phyloP scores from a whole-genome alignment of 2,113 vertebrate species.

The Etheostoma spectabile region DNA sequence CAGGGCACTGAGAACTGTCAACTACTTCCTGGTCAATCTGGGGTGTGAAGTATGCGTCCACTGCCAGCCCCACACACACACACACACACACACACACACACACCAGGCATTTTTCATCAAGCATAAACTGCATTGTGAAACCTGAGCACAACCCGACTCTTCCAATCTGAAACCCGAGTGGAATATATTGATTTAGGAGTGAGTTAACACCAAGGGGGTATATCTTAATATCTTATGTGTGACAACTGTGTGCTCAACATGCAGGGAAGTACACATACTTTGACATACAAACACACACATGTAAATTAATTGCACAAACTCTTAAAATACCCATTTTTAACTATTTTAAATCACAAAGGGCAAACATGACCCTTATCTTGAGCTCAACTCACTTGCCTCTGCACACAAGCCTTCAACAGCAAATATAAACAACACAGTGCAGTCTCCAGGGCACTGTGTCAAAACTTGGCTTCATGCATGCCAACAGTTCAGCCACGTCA shows the following conservation, averaged over 20 bases:
- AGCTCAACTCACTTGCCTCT: constrained; percentile 43
- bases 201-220: constrained; percentile 10
- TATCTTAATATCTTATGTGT: constrained; percentile 15
- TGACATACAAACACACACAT: constrained; percentile 10
- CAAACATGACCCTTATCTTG: constrained; percentile 27
- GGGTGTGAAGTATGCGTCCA: constrained; percentile 78
- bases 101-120: constrained; percentile 13
- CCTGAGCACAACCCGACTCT: neutral
- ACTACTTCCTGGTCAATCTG: constrained; percentile 83
- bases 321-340: neutral
- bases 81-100: constrained; percentile 1
- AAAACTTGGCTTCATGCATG: constrained; percentile 69
- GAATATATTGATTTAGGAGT: constrained; percentile 46
- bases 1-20: constrained; percentile 82
- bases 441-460: constrained; percentile 77
- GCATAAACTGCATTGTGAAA: constrained; percentile 19
- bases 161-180: constrained; percentile 16
- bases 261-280: constrained; percentile 21
- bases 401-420: constrained; percentile 64
- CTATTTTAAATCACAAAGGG: constrained; percentile 29
- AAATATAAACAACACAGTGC: constrained; percentile 58
- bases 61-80: constrained; percentile 50
- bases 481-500: constrained; percentile 76
- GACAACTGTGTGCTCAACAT: constrained; percentile 46
- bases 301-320: neutral